These are phyloP conservation scores for Ruditapes philippinarum DNA, from an alignment of 1,140 invertebrate species.

Conservation along the genomic window DNA sequence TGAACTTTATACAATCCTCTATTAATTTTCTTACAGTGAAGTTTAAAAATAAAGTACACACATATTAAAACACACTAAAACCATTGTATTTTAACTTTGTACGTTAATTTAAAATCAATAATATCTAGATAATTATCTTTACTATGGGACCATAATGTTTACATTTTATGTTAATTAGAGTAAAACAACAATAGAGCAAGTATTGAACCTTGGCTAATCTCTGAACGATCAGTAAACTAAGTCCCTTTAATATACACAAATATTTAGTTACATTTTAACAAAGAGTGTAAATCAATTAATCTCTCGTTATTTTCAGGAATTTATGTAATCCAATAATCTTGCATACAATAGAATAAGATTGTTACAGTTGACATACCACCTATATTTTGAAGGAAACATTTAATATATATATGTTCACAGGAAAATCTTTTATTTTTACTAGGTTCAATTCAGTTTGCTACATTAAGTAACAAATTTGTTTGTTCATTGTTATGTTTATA, in stretches of 20 bases:
- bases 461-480: too few relatives aligned
- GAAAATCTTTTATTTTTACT: too few relatives aligned
- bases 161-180: slow-evolving; percentile 6
- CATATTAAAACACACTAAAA: too few relatives aligned
- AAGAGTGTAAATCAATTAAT: neutral
- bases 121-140: neutral
- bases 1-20: too few relatives aligned
- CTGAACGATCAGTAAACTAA: neutral
- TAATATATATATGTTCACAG: too few relatives aligned
- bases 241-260: neutral
- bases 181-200: neutral
- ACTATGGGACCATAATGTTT: neutral
- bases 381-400: too few relatives aligned
- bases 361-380: neutral
- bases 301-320: slow-evolving; percentile 2
- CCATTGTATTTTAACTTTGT: too few relatives aligned
- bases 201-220: slow-evolving; percentile 27
- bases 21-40: too few relatives aligned
- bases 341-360: neutral
- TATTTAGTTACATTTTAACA: neutral
- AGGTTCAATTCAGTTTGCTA: too few relatives aligned
- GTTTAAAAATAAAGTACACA: too few relatives aligned
- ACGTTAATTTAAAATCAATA: neutral
- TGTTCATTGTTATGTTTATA: too few relatives aligned
- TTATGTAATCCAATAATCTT: slow-evolving; percentile 2